Base-by-base conservation (phyloP, 1,140 invertebrate genomes). In the Papilio machaon region DNA sequence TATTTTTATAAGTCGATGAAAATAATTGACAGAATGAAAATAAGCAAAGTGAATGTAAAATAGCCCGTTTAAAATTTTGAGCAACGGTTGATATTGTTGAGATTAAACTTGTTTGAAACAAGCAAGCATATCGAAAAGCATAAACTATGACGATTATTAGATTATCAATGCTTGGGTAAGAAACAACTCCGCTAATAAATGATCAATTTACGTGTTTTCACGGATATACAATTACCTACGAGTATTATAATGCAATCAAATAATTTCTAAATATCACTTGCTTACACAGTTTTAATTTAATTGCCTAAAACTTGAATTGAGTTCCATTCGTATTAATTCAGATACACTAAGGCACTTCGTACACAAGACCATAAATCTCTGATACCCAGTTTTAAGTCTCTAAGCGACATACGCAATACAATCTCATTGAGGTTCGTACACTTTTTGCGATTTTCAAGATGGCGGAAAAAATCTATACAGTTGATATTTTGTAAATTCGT, bases 81-180 rank as follows among this genome's bases (percentile, higher is more conserved):
- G 73, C 43, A 47, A 73, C n/a, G 23, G 43, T 46, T 43, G 38
- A 43, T 43, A 46, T 47, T 19, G 73, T 47, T 73, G 0, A 46
- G 0, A 47, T 35, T 73, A 19, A 46, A 60, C 52, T 58, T 58
- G 52, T 60, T 78, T 58, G 23, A 60, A 58, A 58, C 75, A 15
- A 78, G 75, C 35, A 46, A 64, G 74, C 74, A 52, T 76, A 52
- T 76, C 74, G 74, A 76, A 76, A 52, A 52, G 47, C 74, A 76
- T 76, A 49, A 76, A 76, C 19, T 30, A 76, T 9, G 19, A 54
- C 47, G 35, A 64, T 79, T 10, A 79, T 79, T 67, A 67, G 23
- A 79, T 67, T 47, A 67, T 47, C 77, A 43, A 47, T 67, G 58
- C 77, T 23, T 79, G 43, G 58, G 9, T 49, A 67, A 79, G 10